phyloP scores from a whole-genome alignment of 2,888 invertebrate species.

The Acheta domesticus region DNA sequence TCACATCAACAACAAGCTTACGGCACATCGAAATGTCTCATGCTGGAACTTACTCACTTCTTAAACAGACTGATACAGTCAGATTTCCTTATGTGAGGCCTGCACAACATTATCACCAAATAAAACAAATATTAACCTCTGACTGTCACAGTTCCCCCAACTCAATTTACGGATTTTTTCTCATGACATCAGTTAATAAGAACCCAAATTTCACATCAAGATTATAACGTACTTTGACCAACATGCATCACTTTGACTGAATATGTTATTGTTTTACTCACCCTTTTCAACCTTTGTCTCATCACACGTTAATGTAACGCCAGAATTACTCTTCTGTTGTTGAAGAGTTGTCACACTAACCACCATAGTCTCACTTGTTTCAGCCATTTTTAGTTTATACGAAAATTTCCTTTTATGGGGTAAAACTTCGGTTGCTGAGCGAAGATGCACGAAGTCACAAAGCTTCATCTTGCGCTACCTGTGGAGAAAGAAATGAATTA shows the following conservation, averaged over 20 bases:
- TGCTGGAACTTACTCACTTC: too few relatives aligned
- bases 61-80: too few relatives aligned
- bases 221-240: neutral
- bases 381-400: slow-evolving; percentile 46
- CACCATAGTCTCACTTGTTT: slow-evolving; percentile 47
- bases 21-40: too few relatives aligned
- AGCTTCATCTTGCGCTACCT: neutral
- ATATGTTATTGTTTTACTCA: slow-evolving; percentile 28
- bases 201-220: neutral
- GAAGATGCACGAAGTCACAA: slow-evolving; percentile 25
- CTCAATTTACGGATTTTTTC: neutral
- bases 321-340: slow-evolving; percentile 33
- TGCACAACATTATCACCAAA: too few relatives aligned
- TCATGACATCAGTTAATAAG: neutral
- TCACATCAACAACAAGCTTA: too few relatives aligned
- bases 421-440: slow-evolving; percentile 34
- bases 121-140: too few relatives aligned
- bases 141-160: too few relatives aligned
- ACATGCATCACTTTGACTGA: neutral
- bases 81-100: too few relatives aligned
- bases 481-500: neutral
- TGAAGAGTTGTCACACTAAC: slow-evolving; percentile 44
- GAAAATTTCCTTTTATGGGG: slow-evolving; percentile 37
- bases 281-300: slow-evolving; percentile 31
- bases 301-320: slow-evolving; percentile 28